Base-by-base conservation (phyloP, 2,113 vertebrate genomes). In the Corynorhinus townsendii region DNA sequence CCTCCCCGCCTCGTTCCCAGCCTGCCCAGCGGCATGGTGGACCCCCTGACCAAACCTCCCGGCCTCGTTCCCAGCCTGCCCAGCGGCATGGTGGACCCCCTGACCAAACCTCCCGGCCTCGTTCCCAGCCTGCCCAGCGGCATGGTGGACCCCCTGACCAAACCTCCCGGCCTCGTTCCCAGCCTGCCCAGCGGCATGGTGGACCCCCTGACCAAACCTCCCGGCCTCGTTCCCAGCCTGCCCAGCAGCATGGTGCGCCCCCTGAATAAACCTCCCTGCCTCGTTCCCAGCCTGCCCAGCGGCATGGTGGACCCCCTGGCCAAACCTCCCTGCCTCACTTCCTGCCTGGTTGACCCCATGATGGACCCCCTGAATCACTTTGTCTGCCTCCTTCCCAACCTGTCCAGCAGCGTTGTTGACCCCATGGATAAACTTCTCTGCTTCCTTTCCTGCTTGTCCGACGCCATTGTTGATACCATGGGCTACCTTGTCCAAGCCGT, bases 351-450 rank as follows among this genome's bases (percentile, higher is more conserved):
- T 82, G 45, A 89, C 24, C 69, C 85, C 96, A 45, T 93, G 93
- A 40, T 81, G 89, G 75, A 24, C 71, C 82, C 97, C 95, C 19
- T 96, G 96, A 35, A 93, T 86, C 72, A 96, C 40, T 94, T 88
- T 96, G 56, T 96, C 90, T 95, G 92, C 14, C 73, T 97, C 96
- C 96, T 97, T 97, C 93, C 95, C 97, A 90, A 95, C 97, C 97
- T 97, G 97, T 94, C 97, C 95, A 77, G 87, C 90, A 59, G 95
- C 93, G 22, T 96, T 30, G 96, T 97, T 94, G 91, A 79, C 96
- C 94, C 97, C 97, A 75, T 96, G 97, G 62, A 2, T 47, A 90
- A 97, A 15, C 77, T 96, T 97, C 89, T 96, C 95, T 94, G 94
- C 68, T 91, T 97, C 96, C 71, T 94, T 97, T 96, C 76, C 97